Evolutionary conservation across 2,113 vertebrate genomes (phyloP), one percentile per base, ranked within the genome.

Genomic region (Pelvicachromis taeniatus): DNA sequence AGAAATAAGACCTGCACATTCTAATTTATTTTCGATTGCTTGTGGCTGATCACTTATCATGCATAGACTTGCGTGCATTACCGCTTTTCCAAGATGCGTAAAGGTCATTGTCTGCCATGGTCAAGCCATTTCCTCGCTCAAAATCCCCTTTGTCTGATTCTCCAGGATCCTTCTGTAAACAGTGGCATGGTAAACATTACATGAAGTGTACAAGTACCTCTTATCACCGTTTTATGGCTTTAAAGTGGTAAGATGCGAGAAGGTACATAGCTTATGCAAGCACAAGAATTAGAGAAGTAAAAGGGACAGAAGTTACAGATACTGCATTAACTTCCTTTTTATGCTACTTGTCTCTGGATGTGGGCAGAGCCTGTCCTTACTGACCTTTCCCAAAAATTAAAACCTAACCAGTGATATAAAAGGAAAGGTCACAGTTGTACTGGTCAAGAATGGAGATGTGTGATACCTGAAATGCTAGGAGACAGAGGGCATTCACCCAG

Each of bases 381-480:
- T 52, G 45, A 70, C 26, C 29, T 45, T 88, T 84, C 55, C 68
- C 83, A 86, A 84, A 87, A 63, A 86, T 83, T 9, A 54, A 52
- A 83, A 77, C 10, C 16, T 50, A 75, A n/a, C 17, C 45, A 14
- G n/a, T 63, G 59, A 83, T 35, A 54, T 14, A 10, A 26, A 45
- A 40, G 42, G 7, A 77, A 68, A 84, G 58, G 2, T 10, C 33
- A 59, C 48, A 68, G 59, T 56, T 19, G 48, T 45, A 16, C 12
- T 7, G 45, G 13, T 31, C 9, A 35, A 2, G 33, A 33, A 50
- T 21, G 10, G 58, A 86, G 33, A 19, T 7, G 29, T 68, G 12
- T n/a, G 38, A 12, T 95, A 98, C 97, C 96, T 97, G 96, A 89
- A 98, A 98, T 38, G 97, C 97, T 54, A 97, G 92, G 42, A 95